Evolutionary conservation across 2,113 vertebrate species (phyloP), one percentile per base, ranked within the genome.

Genomic region (Pardalotus punctatus): DNA sequence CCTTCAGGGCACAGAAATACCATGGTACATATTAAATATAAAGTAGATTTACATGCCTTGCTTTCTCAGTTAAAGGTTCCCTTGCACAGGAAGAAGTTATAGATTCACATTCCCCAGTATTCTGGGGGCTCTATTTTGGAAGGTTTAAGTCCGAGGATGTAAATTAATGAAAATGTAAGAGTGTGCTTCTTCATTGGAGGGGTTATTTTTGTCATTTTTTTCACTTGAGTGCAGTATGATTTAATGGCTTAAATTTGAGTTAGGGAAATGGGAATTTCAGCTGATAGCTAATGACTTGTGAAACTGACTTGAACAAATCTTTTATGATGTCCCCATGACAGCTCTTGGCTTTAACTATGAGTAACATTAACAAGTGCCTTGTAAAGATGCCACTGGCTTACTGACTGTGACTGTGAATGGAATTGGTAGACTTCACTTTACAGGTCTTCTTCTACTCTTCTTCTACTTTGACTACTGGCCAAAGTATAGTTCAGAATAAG

Each of bases 221-320:
- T 42, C 79, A 60, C 3, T 4, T 36, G 48, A 54, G 19, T 53
- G 14, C 27, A 31, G 7, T 60, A 60, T 42, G 33, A 66, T 70
- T 80, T 88, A 77, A 58, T 42, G 51, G 50, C 35, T 94, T 66
- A 58, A 70, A 70, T 80, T 33, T 50, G 40, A 83, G 5, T 69
- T 54, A 73, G 27, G 10, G 38, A 94, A 84, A 91, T 50, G 3
- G 20, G 11, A 19, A 61, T 84, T 94, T 86, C 64, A 81, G 21
- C 35, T 86, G 35, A 33, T 67, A 61, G 38, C 4, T 95, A 80
- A 82, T 14, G 54, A 65, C 57, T 80, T 82, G n/a, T 83, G 69
- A 74, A 96, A 91, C 35, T 77, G 45, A 81, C n/a, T 88, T 81
- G 43, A 65, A 80, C n/a, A 86, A 90, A 77, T 53, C 35, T 93